Evolutionary conservation across 1,140 invertebrate genomes (phyloP).

Genomic region (Cardiocondyla obscurior): DNA sequence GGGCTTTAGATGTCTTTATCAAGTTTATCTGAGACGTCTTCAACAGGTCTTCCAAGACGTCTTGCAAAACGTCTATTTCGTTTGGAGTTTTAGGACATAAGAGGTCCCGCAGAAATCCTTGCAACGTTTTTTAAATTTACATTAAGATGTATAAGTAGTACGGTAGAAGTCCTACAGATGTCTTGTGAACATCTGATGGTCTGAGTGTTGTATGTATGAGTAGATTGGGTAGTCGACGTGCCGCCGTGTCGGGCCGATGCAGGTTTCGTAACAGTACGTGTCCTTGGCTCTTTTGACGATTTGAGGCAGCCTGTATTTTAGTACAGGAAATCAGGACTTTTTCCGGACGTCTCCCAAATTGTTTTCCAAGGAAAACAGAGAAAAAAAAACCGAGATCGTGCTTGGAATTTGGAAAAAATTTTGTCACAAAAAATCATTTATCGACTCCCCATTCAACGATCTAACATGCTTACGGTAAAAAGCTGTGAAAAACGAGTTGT

Average conservation of each 20-base stretch:
- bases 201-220: too few species aligned
- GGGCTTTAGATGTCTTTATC: too few species aligned
- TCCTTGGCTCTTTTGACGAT: conserved; percentile 46
- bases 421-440: background rate
- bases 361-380: background rate
- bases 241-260: background rate
- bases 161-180: too few species aligned
- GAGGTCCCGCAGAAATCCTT: too few species aligned
- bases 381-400: background rate
- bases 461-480: conserved; percentile 80
- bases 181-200: too few species aligned
- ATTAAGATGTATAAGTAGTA: too few species aligned
- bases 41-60: too few species aligned
- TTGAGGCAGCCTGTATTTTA: background rate
- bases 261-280: conserved; percentile 34
- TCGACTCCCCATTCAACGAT: conserved; percentile 12
- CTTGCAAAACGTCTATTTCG: too few species aligned
- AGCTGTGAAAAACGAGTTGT: background rate
- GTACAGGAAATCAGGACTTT: background rate
- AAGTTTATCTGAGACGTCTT: too few species aligned
- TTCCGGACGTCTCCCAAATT: background rate
- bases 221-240: background rate
- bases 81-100: too few species aligned
- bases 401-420: too few species aligned
- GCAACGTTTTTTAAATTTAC: too few species aligned